Conservation (phyloP, 2,113 vertebrate genomes). For the Heloderma charlesbogerti region DNA sequence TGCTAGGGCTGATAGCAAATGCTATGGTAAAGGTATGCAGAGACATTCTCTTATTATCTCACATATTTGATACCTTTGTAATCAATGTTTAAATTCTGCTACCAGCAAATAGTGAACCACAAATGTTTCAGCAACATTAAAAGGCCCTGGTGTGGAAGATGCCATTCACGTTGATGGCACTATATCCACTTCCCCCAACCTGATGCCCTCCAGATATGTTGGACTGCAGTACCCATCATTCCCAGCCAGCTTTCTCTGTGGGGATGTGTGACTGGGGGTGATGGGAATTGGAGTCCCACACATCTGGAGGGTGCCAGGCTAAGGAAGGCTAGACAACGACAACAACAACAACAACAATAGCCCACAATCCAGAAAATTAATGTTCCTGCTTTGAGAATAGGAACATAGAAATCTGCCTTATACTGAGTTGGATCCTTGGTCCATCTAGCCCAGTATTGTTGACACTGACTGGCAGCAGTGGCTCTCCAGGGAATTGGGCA, state of each 20-base stretch:
- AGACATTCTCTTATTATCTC: neutral
- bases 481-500: no score
- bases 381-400: constrained; percentile 64
- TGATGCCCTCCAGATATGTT: no score
- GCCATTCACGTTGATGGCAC: neutral
- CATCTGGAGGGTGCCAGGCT: no score
- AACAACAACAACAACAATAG: constrained; percentile 54
- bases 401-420: no score
- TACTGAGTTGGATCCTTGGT: no score
- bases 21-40: neutral
- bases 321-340: constrained; percentile 51
- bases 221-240: no score
- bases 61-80: neutral
- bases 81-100: neutral
- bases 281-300: no score
- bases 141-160: neutral
- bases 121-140: neutral
- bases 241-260: no score
- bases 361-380: constrained; percentile 61
- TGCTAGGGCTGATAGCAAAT: neutral
- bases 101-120: neutral
- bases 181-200: neutral
- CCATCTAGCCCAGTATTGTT: no score
- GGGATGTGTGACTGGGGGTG: no score
- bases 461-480: no score